Conservation (phyloP, 1,140 invertebrate genomes). For the Sycophaga agraensis region DNA sequence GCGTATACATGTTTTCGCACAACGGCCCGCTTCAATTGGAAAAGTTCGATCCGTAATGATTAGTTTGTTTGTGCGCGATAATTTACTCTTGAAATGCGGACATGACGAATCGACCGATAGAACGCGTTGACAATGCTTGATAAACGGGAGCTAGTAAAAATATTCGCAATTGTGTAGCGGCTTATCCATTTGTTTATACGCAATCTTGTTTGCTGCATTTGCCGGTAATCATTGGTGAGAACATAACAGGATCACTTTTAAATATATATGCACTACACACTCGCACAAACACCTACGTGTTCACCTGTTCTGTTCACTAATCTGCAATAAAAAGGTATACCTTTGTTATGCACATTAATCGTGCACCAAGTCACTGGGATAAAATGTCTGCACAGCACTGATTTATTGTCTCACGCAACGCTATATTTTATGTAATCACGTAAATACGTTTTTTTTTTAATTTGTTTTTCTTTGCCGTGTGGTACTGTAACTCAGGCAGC, state of each 20-base stretch:
- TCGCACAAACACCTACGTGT: slow-evolving; percentile 6
- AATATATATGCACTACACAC: slow-evolving; percentile 21
- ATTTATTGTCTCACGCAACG: slow-evolving; percentile 17
- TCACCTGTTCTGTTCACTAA: slow-evolving; percentile 8
- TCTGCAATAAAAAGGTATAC: neutral
- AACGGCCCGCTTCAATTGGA: no score
- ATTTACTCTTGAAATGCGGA: no score
- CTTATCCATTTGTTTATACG: no score
- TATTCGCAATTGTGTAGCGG: no score
- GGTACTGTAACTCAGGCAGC: no score
- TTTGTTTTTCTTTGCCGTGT: neutral
- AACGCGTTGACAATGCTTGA: no score
- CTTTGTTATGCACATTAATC: slow-evolving; percentile 25
- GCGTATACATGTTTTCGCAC: no score
- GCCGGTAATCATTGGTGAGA: slow-evolving; percentile 27
- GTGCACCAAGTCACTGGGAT: slow-evolving; percentile 38
- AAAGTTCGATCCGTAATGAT: no score
- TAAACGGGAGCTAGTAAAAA: no score
- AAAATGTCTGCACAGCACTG: slow-evolving; percentile 53
- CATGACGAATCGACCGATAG: no score
- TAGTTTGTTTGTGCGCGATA: no score
- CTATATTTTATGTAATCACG: neutral
- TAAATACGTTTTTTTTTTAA: neutral
- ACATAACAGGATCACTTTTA: neutral
- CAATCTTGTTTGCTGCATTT: neutral